These are phyloP conservation scores for Actinopyga echinites DNA, from an alignment of 53 echinoderm and acorn worm species.

Conservation along the genomic window DNA sequence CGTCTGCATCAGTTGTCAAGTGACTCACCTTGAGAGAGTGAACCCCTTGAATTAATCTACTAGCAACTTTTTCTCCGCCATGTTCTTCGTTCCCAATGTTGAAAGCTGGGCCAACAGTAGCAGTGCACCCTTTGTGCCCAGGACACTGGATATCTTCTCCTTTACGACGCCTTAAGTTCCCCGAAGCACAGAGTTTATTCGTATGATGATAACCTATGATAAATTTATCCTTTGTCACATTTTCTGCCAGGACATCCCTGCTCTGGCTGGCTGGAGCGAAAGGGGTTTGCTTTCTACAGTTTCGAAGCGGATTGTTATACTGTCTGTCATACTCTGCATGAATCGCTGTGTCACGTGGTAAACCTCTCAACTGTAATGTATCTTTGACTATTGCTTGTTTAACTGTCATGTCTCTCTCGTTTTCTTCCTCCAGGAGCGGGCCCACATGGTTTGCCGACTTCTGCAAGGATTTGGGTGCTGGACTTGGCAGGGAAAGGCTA, in stretches of 20 bases:
- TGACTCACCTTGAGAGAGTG: slow-evolving; percentile 8
- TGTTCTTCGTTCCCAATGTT: neutral
- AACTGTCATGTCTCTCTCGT: slow-evolving; percentile 34
- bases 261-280: slow-evolving; percentile 53
- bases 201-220: slow-evolving; percentile 35
- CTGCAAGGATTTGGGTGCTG: neutral
- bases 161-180: neutral
- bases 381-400: slow-evolving; percentile 30
- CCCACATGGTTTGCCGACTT: slow-evolving; percentile 29
- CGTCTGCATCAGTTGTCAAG: slow-evolving; percentile 15
- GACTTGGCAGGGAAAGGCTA: neutral
- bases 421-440: slow-evolving; percentile 2
- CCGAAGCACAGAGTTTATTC: slow-evolving; percentile 36
- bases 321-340: slow-evolving; percentile 44
- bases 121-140: slow-evolving; percentile 1
- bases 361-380: slow-evolving; percentile 22
- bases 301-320: slow-evolving; percentile 36
- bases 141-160: neutral
- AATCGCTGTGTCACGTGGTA: slow-evolving; percentile 16
- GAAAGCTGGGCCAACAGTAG: neutral
- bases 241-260: slow-evolving; percentile 32
- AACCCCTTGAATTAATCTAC: neutral
- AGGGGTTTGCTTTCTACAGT: slow-evolving; percentile 15
- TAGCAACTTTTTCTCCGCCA: slow-evolving; percentile 17
- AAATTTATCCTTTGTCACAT: slow-evolving; percentile 5